Evolutionary conservation across 2,113 vertebrate genomes (phyloP), one percentile per base, ranked within the genome.

Genomic region (Nothobranchius kuhntae): DNA sequence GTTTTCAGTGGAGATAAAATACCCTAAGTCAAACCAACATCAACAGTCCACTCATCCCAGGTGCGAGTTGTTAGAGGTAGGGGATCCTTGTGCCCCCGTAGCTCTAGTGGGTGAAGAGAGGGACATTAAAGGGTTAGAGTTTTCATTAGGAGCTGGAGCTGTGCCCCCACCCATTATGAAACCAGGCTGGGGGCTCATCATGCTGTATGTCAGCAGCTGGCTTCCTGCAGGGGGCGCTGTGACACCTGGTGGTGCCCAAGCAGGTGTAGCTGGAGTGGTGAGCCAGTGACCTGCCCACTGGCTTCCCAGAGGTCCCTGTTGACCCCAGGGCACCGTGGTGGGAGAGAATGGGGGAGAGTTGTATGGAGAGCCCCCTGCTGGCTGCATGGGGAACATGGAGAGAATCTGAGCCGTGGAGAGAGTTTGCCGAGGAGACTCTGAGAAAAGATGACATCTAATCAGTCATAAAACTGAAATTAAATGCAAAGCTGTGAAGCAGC

Each of bases 311-410:
- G 14, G 53, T 0, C 42, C 77, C 50, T 61, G 82, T 15, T 75
- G 77, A 14, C 36, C 65, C 85, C 85, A 87, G 13, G 86, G 54
- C 61, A 71, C 54, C 36, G 53, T 6, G 51, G 55, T 61, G 12
- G 86, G 85, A 55, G 74, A 61, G 30, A 75, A 77, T 1, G 70
- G 55, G 1, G 74, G 67, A 0, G 69, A 57, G 17, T 51, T 40
- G 65, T 67, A 85, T 0, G 68, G 73, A 66, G 84, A 53, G 53
- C 77, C 80, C 48, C 78, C 83, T 48, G 21, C 38, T 65, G 81
- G 80, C 54, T 76, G 83, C 5, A 55, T 46, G 54, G 82, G 68
- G 84, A 81, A 89, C 76, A 81, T 81, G 65, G 85, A 74, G 61
- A 86, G 67, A 53, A 87, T 86, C 81, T 87, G 87, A 48, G 57